A percentile compares a stretch with the other conserved stretches of the same genome.
Evolutionary conservation across 2,797 vertebrate genomes (phyloP).

Genomic region (Pseudopleuronectes americanus): DNA sequence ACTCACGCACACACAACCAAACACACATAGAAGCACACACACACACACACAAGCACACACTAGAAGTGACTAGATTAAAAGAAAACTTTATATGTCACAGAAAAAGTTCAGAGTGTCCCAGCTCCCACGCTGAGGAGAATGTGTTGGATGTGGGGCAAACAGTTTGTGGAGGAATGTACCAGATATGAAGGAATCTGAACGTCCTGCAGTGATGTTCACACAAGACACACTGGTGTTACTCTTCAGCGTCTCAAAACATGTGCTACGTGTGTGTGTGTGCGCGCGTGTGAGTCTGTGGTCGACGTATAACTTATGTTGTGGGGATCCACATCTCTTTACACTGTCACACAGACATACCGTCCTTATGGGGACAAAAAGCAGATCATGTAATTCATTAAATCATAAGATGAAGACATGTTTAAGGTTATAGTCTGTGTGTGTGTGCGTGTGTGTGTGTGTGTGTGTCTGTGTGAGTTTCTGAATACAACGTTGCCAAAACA

Average conservation of each 20-base stretch:
- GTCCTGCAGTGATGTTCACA: constrained; percentile 3
- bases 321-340: background rate
- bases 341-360: background rate
- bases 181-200: constrained; percentile 62
- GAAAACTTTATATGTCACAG: constrained; percentile 29
- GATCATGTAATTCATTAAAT: background rate
- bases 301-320: background rate
- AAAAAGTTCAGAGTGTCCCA: constrained; percentile 53
- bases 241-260: constrained; percentile 18
- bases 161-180: constrained; percentile 64
- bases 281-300: background rate
- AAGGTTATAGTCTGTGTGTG: background rate
- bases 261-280: constrained; percentile 5
- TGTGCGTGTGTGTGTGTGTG: background rate
- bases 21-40: constrained; percentile 11
- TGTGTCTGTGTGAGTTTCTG: constrained; percentile 6
- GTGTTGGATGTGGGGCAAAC: constrained; percentile 56
- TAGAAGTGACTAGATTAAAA: constrained; percentile 12
- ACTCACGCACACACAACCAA: constrained; percentile 1
- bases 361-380: background rate
- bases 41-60: background rate
- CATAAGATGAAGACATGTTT: background rate
- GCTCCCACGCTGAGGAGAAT: constrained; percentile 68
- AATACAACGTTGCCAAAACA: constrained; percentile 4
- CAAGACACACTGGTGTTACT: constrained; percentile 34